Evolutionary conservation across 2,113 vertebrate genomes (phyloP).

Genomic region (Pluvialis apricaria): DNA sequence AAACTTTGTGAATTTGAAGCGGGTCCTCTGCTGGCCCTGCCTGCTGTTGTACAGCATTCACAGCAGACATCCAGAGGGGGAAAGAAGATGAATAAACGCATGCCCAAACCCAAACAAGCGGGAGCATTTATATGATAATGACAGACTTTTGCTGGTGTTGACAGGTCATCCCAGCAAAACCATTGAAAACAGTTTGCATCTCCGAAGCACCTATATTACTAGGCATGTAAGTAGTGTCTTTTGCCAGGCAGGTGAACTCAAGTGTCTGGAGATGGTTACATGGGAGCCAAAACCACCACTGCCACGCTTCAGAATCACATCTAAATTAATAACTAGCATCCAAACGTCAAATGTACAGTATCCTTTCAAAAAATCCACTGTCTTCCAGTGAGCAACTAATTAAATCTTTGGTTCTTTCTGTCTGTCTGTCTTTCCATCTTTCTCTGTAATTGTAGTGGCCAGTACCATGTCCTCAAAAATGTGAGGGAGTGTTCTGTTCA

Average conservation of each 20-base stretch:
- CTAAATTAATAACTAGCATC: background rate
- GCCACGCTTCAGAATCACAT: conserved; percentile 5
- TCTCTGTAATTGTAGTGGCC: background rate
- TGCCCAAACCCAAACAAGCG: background rate
- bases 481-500: background rate
- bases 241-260: background rate
- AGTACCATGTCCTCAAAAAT: background rate
- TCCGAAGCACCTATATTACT: conserved; percentile 51
- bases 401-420: background rate
- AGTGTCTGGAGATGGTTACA: background rate
- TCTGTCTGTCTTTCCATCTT: background rate
- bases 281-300: conserved; percentile 40
- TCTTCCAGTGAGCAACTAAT: conserved; percentile 29
- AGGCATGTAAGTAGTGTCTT: background rate
- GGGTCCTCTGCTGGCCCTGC: background rate
- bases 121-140: conserved; percentile 55
- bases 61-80: background rate
- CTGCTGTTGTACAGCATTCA: background rate
- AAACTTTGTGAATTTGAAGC: background rate
- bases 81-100: background rate
- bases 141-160: conserved; percentile 44
- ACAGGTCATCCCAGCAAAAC: conserved; percentile 61
- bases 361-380: background rate
- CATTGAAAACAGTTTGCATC: conserved; percentile 35
- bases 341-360: background rate